These are phyloP conservation scores for Pteropus alecto DNA, from an alignment of 2,113 vertebrate species.

Conservation along the genomic window DNA sequence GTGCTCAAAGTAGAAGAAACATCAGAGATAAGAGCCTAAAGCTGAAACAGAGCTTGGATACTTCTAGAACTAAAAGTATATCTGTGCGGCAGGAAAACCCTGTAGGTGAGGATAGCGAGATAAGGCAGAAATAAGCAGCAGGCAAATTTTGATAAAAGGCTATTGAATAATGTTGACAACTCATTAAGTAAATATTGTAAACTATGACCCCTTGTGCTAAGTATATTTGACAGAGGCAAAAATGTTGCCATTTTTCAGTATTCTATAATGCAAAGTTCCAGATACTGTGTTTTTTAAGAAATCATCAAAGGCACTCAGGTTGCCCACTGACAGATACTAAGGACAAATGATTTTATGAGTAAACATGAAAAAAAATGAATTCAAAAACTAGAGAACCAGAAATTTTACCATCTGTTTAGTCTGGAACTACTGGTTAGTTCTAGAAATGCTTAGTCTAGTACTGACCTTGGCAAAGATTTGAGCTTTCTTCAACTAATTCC, in stretches of 20 bases:
- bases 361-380: not conserved
- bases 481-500: not conserved
- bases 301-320: not conserved
- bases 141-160: not conserved
- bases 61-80: not conserved
- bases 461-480: not conserved
- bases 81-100: fast-evolving
- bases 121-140: not conserved
- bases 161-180: not conserved
- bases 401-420: not conserved
- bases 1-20: not conserved
- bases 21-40: not conserved
- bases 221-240: not conserved
- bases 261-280: not conserved
- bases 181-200: not conserved
- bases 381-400: not conserved
- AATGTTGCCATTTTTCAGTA: not conserved
- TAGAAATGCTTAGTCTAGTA: not conserved
- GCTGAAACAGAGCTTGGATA: not conserved
- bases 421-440: not conserved
- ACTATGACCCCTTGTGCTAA: not conserved
- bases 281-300: not conserved
- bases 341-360: not conserved
- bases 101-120: not conserved
- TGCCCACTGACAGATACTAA: not conserved